Base-by-base conservation (phyloP, 2,113 vertebrate genomes). In the Stercorarius parasiticus region DNA sequence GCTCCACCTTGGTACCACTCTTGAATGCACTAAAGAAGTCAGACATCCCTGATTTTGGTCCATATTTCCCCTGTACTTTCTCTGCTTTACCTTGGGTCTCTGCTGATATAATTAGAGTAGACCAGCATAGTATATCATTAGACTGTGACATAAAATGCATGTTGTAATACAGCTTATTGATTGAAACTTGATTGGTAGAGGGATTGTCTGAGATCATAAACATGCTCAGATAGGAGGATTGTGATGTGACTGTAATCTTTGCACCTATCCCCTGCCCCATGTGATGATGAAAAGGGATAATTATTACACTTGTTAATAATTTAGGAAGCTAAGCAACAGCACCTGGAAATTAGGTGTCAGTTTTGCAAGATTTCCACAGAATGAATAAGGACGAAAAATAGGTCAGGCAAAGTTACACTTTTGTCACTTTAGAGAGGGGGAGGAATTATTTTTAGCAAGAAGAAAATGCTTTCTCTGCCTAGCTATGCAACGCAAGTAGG, bases 401-500 rank as follows among this genome's bases (percentile, higher is more conserved):
- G 95, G 95, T 92, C 94, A 92, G 86, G 73, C n/a, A 49, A 65
- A 85, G 95, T 79, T 91, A 80, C 0, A 40, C 73, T 94, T 76
- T 5, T 73, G 77, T 87, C 77, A 38, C 72, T 95, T 92, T 49
- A 73, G 56, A 67, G 83, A 92, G 61, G 56, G 34, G 50, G 86
- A 90, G 47, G 56, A 69, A 86, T 61, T 95, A 95, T 95, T 97
- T 96, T 97, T 97, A 95, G 90, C 59, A 81, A 67, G 80, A 90
- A 78, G 88, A 84, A 90, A 86, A 83, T 10, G 34, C 88, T 71
- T 77, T 78, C 55, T 83, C 55, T 95, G 71, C 69, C 76, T 73
- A 32, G 67, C 90, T 69, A 2, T 81, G 79, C 50, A 65, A 43
- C 50, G 50, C 76, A 43, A 82, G 65, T 59, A 36, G 74, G 55